Evolutionary conservation across 1,140 invertebrate species (phyloP), one percentile per base, ranked within the genome.

Genomic region (Asbolus verrucosus): DNA sequence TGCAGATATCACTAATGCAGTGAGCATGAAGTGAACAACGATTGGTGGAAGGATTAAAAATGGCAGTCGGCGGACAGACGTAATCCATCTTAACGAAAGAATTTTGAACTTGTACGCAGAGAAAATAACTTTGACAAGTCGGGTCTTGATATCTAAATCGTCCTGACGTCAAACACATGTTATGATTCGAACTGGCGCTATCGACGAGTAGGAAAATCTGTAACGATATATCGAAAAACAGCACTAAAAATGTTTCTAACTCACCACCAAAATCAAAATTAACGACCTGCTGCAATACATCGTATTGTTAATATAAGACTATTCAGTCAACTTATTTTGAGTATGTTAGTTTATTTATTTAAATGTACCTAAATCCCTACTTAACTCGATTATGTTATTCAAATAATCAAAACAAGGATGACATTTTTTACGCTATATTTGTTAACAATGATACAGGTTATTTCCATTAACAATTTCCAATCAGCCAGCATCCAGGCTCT

Each of bases 1-100:
- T 13, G 11, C 60, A 62, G 8, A 62, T 36, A 14, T 62, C 13
- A 8, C 36, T 31, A 8, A 62, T 62, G 14, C 60, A 62, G 9
- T 36, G 31, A 11, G 31, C 31, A 5, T 16, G 5, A 5, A 21
- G 9, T 6, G 60, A 62, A 14, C 60, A 62, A 11, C 36, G 31
- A n/a, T 16, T 19, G 5, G 30, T 38, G 1, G 31, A 24, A 18
- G 60, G 60, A 9, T 62, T 41, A 15, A 62, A 62, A 36, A 62
- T 62, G 0, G 60, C 16, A 11, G 36, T 2, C 19, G 6, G 8
- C 1, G 60, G 60, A 9, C 60, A 62, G 18, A 41, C 1, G 15
- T 62, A 62, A 8, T 62, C 14, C 14, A 27, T 62, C 24, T 5
- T n/a, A 38, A 62, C n/a, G 0, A 62, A 36, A 21, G 31, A 21